phyloP scores from a whole-genome alignment of 1,140 invertebrate genomes.

The Leptinotarsa texana region DNA sequence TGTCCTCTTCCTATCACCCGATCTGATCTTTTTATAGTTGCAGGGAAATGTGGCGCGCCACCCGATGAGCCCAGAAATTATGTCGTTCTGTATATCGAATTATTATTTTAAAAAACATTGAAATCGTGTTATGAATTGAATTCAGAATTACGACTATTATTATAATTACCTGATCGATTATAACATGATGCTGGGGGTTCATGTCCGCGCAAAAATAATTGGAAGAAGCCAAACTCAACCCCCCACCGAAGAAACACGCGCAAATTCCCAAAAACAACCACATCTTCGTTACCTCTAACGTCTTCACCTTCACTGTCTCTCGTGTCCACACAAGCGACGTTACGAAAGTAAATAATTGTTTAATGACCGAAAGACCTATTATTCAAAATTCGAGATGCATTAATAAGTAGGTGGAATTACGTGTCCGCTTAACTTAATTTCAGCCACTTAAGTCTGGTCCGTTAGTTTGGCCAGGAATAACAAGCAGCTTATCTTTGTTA shows the following conservation, averaged over 20 bases:
- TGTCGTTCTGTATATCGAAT: no score
- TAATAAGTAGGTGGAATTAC: slow-evolving; percentile 18
- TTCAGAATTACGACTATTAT: no score
- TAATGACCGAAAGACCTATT: background rate
- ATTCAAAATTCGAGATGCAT: slow-evolving; percentile 6
- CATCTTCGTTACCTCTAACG: background rate
- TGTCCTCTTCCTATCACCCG: no score
- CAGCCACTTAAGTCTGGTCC: slow-evolving; percentile 20
- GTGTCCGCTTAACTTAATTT: slow-evolving; percentile 27
- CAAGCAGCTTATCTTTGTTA: slow-evolving; percentile 1
- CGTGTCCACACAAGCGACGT: background rate
- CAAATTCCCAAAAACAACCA: slow-evolving; percentile 11
- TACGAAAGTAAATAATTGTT: background rate
- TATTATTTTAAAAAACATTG: no score
- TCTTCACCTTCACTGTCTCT: background rate
- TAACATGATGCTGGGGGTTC: slow-evolving; percentile 22
- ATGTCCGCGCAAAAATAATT: slow-evolving; percentile 29
- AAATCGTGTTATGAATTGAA: no score
- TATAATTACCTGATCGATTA: slow-evolving; percentile 25
- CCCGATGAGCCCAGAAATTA: no score
- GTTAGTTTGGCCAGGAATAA: background rate
- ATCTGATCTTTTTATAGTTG: no score
- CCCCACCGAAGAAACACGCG: slow-evolving; percentile 4
- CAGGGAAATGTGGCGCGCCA: no score
- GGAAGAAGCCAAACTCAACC: background rate